Evolutionary conservation across 2,797 vertebrate species (phyloP).

Genomic region (Poecilia picta): DNA sequence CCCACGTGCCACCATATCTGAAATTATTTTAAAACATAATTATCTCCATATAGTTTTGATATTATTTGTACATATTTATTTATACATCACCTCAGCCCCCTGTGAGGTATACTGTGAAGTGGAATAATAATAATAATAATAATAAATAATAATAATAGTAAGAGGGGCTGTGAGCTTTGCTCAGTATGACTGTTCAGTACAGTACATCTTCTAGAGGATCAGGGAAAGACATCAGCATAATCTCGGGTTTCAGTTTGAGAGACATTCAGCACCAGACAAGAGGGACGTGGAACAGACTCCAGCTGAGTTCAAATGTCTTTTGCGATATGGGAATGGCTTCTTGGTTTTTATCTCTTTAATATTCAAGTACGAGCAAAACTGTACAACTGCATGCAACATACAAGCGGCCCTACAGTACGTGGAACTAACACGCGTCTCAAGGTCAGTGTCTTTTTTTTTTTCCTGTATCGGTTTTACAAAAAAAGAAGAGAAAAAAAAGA

Average conservation of each 20-base stretch:
- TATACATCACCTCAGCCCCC: conserved; percentile 64
- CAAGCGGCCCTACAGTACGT: conserved; percentile 94
- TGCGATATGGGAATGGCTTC: conserved; percentile 95
- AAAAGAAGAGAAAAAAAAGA: conserved; percentile 49
- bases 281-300: conserved; percentile 81
- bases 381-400: conserved; percentile 99
- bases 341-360: conserved; percentile 90
- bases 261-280: conserved; percentile 93
- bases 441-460: conserved; percentile 84
- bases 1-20: conserved; percentile 54
- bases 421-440: conserved; percentile 93
- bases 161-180: conserved; percentile 68
- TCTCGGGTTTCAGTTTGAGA: conserved; percentile 87
- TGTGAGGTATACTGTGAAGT: conserved; percentile 75
- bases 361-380: conserved; percentile 99
- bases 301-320: conserved; percentile 87
- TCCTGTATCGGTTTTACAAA: conserved; percentile 78
- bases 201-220: conserved; percentile 68
- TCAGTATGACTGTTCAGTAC: conserved; percentile 60
- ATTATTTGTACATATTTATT: conserved; percentile 72
- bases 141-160: conserved; percentile 62
- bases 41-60: conserved; percentile 62
- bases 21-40: conserved; percentile 70
- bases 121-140: conserved; percentile 61
- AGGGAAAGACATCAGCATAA: conserved; percentile 80